Conservation (phyloP, 2,113 vertebrate species). For the Megaceryle torquata region DNA sequence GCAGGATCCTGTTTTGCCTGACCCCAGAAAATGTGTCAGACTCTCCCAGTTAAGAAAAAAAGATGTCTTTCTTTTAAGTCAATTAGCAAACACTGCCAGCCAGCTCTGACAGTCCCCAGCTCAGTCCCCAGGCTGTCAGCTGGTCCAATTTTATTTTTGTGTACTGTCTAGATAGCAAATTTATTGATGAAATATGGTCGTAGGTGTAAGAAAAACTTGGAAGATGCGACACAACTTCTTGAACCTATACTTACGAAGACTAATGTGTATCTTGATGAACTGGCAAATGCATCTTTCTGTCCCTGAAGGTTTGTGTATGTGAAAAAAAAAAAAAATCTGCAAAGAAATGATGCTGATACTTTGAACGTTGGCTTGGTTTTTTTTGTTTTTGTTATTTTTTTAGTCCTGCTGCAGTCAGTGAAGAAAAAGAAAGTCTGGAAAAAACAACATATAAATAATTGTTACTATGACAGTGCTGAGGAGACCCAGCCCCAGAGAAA, state of each 20-base stretch:
- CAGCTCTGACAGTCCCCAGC: slow-evolving; percentile 29
- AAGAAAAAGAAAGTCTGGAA: neutral
- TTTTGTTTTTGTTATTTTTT: neutral
- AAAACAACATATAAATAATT: neutral
- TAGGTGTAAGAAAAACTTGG: slow-evolving; percentile 53
- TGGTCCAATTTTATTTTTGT: slow-evolving; percentile 49
- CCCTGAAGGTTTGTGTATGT: neutral
- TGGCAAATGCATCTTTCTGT: neutral
- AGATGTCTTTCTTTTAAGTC: neutral
- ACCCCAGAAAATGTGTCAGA: slow-evolving; percentile 18
- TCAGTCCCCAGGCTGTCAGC: slow-evolving; percentile 56
- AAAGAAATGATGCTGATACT: neutral
- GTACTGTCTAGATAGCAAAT: slow-evolving; percentile 46
- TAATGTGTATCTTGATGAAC: neutral
- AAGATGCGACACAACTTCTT: neutral
- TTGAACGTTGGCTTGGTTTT: neutral
- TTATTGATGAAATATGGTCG: slow-evolving; percentile 56
- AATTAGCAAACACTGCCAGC: slow-evolving; percentile 27
- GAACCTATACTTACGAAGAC: neutral
- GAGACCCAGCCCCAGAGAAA: neutral
- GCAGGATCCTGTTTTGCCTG: neutral
- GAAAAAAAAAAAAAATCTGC: neutral
- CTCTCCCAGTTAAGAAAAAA: neutral
- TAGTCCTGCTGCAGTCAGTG: neutral
- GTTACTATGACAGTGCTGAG: neutral